Evolutionary conservation across 1,140 invertebrate species (phyloP), one percentile per base, ranked within the genome.

Genomic region (Hypsibius dujardini): DNA sequence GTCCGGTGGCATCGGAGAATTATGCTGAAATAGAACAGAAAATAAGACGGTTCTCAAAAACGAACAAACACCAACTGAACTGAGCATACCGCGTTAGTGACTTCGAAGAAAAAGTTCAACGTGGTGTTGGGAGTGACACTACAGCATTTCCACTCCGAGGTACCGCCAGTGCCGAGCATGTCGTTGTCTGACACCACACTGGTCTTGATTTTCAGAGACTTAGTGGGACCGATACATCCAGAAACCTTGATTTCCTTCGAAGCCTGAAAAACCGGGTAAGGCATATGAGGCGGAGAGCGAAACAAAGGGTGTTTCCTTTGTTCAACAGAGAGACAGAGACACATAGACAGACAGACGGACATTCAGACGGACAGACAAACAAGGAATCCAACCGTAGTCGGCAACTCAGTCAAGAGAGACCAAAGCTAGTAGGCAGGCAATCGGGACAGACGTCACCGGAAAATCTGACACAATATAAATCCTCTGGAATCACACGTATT

Each of bases 121-220:
- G 95, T 97, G 7, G 90, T 90, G 75, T 87, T 91, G 0, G 95
- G 93, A 70, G 86, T 92, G 3, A 99, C 82, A 0, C 90, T 88
- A 80, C 95, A 98, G 79, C 98, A 87, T 81, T 98, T 98, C 96
- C 96, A 99, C 77, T 95, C 91, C 73, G 88, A 90, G 0, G 96
- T 98, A 69, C 91, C 92, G 59, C 95, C 95, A 79, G 98, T 86
- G 71, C 96, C 96, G 50, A 80, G 75, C 72, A 95, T 88, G 83
- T 98, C 95, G 73, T 89, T 91, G 77, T 99, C 96, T 0, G 93
- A 92, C 47, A 98, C 93, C 77, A 87, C 87, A 2, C 87, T 84
- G 69, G 87, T 87, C 78, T 95, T 96, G 47, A 90, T 86, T 77
- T 91, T 90, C 74, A 95, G 81, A 1, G 91, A 95, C 45, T 96